phyloP scores from a whole-genome alignment of 2,888 invertebrate genomes.

The Kryphioiulus occultus region DNA sequence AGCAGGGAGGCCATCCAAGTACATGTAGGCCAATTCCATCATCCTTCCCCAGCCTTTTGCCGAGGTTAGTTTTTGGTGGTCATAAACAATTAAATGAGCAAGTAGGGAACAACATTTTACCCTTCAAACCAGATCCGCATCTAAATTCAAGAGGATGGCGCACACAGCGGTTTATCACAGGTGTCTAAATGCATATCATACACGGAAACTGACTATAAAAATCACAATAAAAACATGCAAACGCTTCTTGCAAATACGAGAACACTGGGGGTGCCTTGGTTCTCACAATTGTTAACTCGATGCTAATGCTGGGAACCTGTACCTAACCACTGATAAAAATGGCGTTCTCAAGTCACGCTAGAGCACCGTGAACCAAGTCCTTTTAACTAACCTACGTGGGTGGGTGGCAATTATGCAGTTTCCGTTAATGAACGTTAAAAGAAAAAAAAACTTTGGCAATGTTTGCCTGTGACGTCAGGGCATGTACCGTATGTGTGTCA shows the following conservation, averaged over 20 bases:
- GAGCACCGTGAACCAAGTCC: background rate
- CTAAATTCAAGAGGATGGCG: background rate
- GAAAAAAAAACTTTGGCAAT: background rate
- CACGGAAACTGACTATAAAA: background rate
- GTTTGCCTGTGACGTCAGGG: background rate
- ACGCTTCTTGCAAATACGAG: background rate
- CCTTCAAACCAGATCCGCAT: background rate
- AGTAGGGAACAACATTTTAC: background rate
- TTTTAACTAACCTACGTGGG: background rate
- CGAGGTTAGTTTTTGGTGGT: background rate
- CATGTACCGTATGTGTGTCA: background rate
- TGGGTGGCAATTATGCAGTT: background rate
- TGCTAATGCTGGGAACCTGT: background rate
- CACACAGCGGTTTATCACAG: background rate
- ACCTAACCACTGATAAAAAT: background rate
- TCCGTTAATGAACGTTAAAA: background rate
- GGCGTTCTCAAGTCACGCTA: background rate
- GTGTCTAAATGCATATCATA: background rate
- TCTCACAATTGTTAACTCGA: background rate
- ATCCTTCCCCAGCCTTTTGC: background rate
- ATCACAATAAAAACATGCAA: slow-evolving; percentile 25
- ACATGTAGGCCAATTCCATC: background rate
- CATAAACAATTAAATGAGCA: background rate
- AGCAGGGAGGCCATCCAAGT: background rate
- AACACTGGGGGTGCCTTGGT: background rate